Evolutionary conservation across 30 jellyfish, hydroid and myxozoan species (phyloP).

Genomic region (Aurelia aurita): DNA sequence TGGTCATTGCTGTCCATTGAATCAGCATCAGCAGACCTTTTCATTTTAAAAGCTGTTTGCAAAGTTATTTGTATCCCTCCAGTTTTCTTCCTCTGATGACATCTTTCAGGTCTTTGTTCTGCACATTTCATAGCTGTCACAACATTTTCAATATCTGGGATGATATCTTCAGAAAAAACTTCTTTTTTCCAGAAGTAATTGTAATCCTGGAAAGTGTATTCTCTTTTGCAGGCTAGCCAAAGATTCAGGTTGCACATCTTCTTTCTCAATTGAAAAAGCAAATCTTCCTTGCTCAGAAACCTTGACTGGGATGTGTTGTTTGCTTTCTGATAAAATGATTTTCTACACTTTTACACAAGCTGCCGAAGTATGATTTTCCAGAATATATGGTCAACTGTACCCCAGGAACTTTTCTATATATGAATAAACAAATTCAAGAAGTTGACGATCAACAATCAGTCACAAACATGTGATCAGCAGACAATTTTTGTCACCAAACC

Average conservation of each 20-base stretch:
- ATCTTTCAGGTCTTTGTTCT: neutral
- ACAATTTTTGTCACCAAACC: neutral
- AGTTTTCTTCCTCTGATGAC: neutral
- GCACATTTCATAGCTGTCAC: neutral
- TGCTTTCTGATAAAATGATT: neutral
- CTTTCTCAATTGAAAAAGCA: neutral
- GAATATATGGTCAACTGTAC: too few relatives aligned
- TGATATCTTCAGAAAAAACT: neutral
- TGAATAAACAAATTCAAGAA: neutral
- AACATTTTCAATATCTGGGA: neutral
- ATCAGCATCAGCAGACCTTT: neutral
- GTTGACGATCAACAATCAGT: neutral
- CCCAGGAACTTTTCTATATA: too few relatives aligned
- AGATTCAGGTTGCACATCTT: neutral
- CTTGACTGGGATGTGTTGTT: neutral
- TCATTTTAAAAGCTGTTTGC: neutral
- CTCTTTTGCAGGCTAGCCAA: neutral
- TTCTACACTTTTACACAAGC: neutral
- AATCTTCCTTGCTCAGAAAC: neutral
- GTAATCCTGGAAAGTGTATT: neutral
- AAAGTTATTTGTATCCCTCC: neutral
- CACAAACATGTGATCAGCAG: constrained; percentile 3
- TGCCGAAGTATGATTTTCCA: neutral
- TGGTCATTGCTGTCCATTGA: neutral
- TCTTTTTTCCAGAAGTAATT: neutral